Evolutionary conservation across 1,140 invertebrate genomes (phyloP).

Genomic region (Drosophila asahinai): DNA sequence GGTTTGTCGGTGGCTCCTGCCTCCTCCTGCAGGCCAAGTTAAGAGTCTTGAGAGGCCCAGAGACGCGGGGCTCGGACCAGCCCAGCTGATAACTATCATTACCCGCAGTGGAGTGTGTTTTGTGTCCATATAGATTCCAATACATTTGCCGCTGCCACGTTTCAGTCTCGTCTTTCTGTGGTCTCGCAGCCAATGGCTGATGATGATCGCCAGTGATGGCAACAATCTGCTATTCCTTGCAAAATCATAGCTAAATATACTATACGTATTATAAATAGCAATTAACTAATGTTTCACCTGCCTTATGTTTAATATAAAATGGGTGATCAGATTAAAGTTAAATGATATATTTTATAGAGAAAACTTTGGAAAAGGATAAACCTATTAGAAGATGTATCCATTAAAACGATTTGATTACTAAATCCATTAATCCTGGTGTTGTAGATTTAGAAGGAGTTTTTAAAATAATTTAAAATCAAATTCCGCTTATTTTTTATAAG

Average conservation of each 20-base stretch:
- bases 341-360: no score
- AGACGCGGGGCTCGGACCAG: slow-evolving; percentile 39
- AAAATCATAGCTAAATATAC: not conserved
- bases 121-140: slow-evolving; percentile 37
- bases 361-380: no score
- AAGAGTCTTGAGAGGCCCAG: slow-evolving; percentile 29
- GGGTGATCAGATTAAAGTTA: no score
- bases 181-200: slow-evolving; percentile 47
- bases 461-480: no score
- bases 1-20: slow-evolving; percentile 37
- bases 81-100: slow-evolving; percentile 79
- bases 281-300: no score
- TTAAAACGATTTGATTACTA: no score
- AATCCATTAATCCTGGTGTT: no score
- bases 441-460: no score
- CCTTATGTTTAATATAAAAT: no score
- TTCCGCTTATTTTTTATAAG: no score
- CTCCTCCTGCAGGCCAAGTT: slow-evolving; percentile 26
- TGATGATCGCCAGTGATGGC: slow-evolving; percentile 25
- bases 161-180: slow-evolving; percentile 57
- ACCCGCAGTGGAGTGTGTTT: slow-evolving; percentile 59
- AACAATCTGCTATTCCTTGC: not conserved
- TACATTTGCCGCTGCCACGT: slow-evolving; percentile 24
- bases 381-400: no score
- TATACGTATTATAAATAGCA: no score